Evolutionary conservation across 2,113 vertebrate genomes (phyloP).

Genomic region (Indri indri): DNA sequence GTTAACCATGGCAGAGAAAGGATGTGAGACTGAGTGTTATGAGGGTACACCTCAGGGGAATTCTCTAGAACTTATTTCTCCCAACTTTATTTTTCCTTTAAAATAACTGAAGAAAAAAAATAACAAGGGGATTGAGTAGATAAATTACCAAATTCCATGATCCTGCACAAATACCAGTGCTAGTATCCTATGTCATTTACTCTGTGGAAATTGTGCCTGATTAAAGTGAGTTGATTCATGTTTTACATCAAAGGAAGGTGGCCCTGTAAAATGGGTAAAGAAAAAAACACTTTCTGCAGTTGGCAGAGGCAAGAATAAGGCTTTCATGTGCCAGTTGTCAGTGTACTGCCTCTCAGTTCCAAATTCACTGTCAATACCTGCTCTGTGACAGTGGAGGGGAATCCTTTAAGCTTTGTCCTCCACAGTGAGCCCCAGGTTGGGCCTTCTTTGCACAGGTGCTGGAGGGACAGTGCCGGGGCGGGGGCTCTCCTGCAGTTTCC

Average conservation of each 20-base stretch:
- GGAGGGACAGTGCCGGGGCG: neutral
- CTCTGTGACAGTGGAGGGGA: neutral
- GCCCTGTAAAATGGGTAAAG: neutral
- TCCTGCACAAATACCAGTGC: neutral
- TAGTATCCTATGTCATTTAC: neutral
- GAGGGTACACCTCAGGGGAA: neutral
- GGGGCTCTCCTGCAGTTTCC: too few relatives aligned
- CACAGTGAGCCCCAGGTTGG: neutral
- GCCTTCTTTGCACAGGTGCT: neutral
- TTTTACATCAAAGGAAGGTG: neutral
- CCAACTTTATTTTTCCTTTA: neutral
- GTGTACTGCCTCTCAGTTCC: neutral
- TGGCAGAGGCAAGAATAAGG: neutral
- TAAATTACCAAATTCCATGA: neutral
- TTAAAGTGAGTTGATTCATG: neutral
- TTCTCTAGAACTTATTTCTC: neutral
- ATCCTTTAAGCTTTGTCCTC: neutral
- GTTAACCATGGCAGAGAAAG: neutral
- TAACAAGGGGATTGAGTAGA: neutral
- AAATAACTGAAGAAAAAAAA: neutral
- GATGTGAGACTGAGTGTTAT: neutral
- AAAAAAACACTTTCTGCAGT: neutral
- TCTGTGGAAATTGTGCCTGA: neutral
- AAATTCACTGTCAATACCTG: neutral
- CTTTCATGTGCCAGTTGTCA: neutral